A percentile compares a stretch with the other conserved stretches of the same genome.
These are phyloP conservation scores for Paramacrobiotus metropolitanus DNA, from an alignment of 1,140 invertebrate genomes.

Conservation along the genomic window DNA sequence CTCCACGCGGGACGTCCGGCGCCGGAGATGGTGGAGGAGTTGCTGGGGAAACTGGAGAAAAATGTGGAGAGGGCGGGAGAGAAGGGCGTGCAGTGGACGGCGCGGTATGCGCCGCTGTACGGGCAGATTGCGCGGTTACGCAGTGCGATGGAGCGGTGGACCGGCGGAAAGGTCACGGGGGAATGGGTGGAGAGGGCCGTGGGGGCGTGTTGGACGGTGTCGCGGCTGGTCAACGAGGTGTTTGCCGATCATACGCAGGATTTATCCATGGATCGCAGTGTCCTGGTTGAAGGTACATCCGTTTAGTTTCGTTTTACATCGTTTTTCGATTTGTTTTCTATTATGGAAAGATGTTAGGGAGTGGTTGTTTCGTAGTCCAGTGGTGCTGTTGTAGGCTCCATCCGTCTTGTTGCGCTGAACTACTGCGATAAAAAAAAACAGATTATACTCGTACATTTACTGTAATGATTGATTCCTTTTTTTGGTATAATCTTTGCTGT, in stretches of 20 bases:
- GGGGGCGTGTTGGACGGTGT: background rate
- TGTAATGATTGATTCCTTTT: too few species aligned
- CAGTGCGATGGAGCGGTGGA: background rate
- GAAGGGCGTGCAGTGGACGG: background rate
- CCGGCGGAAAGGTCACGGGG: background rate
- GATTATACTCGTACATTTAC: too few species aligned
- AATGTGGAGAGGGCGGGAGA: background rate
- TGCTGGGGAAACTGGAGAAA: background rate
- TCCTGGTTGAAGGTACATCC: background rate
- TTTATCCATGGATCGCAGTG: background rate
- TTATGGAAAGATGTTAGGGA: too few species aligned
- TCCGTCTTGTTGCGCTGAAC: too few species aligned
- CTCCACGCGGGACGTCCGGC: too few species aligned
- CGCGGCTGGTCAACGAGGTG: background rate
- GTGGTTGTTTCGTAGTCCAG: too few species aligned
- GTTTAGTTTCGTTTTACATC: background rate
- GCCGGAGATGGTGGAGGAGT: background rate
- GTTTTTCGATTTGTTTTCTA: too few species aligned
- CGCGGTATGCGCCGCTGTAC: background rate
- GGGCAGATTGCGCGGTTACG: background rate
- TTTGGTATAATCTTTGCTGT: too few species aligned
- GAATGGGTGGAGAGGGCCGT: background rate
- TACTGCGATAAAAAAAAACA: too few species aligned
- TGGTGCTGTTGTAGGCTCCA: too few species aligned
- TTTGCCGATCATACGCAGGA: background rate